A percentile compares a stretch with the other conserved stretches of the same genome.
These are phyloP conservation scores for Drosophila pruinosa DNA, from an alignment of 1,140 invertebrate species.

Conservation along the genomic window DNA sequence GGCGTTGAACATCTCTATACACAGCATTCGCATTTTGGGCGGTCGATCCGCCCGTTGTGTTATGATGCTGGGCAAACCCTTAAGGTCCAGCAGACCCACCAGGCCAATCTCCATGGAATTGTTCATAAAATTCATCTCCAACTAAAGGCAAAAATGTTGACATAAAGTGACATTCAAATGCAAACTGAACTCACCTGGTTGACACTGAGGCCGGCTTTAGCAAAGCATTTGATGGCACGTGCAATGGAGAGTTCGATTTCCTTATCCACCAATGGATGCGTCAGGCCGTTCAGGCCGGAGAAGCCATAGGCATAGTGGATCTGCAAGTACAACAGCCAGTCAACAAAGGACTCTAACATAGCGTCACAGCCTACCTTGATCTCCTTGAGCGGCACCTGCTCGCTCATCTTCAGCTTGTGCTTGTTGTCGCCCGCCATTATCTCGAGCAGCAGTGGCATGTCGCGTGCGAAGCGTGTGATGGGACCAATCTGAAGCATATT, in stretches of 20 bases:
- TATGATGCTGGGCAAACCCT: conserved; percentile 72
- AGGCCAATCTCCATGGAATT: conserved; percentile 58
- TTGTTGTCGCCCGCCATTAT: conserved; percentile 84
- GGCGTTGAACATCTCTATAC: conserved; percentile 58
- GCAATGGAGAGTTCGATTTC: conserved; percentile 56
- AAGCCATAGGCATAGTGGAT: conserved; percentile 84
- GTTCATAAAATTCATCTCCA: conserved; percentile 52
- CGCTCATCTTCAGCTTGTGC: conserved; percentile 81
- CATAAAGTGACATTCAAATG: neutral
- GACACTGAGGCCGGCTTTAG: conserved; percentile 42
- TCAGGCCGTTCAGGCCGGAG: conserved; percentile 88
- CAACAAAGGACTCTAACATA: neutral
- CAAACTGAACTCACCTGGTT: conserved; percentile 58
- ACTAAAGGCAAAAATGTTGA: conserved; percentile 10
- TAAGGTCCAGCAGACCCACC: conserved; percentile 46
- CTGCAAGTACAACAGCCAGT: conserved; percentile 65
- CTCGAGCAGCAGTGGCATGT: conserved; percentile 88
- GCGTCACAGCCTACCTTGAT: conserved; percentile 83
- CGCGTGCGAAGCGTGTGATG: conserved; percentile 90
- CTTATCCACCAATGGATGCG: conserved; percentile 82
- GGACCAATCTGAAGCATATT: conserved; percentile 87
- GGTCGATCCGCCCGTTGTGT: conserved; percentile 49
- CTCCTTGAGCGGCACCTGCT: conserved; percentile 85
- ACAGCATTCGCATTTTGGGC: conserved; percentile 45
- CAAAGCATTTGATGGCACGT: conserved; percentile 56